Evolutionary conservation across 2,888 invertebrate species (phyloP).

Genomic region (Hedychridium roseum): DNA sequence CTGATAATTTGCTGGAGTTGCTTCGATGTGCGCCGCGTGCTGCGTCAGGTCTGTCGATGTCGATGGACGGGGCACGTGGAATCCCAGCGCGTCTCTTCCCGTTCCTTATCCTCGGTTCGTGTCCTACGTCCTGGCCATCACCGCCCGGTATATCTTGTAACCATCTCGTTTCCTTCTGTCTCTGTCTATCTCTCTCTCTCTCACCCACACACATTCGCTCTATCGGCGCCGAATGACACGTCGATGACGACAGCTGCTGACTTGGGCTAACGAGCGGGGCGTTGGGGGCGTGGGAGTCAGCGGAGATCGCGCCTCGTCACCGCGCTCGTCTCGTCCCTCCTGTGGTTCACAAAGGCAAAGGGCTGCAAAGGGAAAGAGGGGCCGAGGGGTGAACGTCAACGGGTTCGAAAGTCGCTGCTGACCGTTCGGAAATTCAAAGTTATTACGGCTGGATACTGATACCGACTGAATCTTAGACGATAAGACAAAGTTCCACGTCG

Average conservation of each 20-base stretch:
- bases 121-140: slow-evolving; percentile 24
- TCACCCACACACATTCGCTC: too few species aligned
- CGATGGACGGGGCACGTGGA: slow-evolving; percentile 33
- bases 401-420: background rate
- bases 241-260: slow-evolving; percentile 64
- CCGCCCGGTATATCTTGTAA: too few species aligned
- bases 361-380: background rate
- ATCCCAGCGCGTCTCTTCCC: slow-evolving; percentile 11
- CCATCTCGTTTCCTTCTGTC: too few species aligned
- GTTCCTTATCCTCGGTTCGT: slow-evolving; percentile 22
- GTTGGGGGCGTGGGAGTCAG: slow-evolving; percentile 58
- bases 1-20: slow-evolving; percentile 52
- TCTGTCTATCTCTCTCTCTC: too few species aligned
- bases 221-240: slow-evolving; percentile 60
- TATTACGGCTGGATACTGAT: background rate
- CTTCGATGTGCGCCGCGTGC: slow-evolving; percentile 42
- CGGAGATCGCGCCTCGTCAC: slow-evolving; percentile 62
- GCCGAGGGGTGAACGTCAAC: slow-evolving; percentile 1
- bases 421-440: background rate
- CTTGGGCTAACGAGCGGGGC: slow-evolving; percentile 63
- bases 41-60: slow-evolving; percentile 54
- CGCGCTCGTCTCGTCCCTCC: slow-evolving; percentile 35
- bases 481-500: too few species aligned
- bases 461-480: too few species aligned
- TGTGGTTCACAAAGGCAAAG: slow-evolving; percentile 7